Percentiles rank a stretch among this genome's conserved stretches.
phyloP scores from a whole-genome alignment of 2,888 invertebrate genomes.

The Nezara viridula region DNA sequence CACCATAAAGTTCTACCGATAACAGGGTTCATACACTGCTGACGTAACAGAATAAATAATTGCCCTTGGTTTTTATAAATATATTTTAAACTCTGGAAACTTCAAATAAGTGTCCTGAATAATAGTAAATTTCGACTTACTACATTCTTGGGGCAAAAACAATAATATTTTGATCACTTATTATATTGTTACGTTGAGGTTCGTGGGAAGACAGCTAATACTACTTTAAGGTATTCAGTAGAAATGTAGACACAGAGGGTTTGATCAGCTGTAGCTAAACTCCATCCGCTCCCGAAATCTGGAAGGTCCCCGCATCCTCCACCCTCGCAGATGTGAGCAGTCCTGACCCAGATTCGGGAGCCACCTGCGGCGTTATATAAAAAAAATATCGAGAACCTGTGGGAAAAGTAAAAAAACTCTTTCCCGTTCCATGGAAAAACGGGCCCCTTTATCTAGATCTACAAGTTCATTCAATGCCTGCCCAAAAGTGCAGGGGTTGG shows the following conservation, averaged over 20 bases:
- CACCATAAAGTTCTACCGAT: too few relatives aligned
- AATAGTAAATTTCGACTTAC: too few relatives aligned
- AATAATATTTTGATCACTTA: too few relatives aligned
- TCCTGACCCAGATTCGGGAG: constrained; percentile 34
- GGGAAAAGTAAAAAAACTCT: constrained; percentile 50
- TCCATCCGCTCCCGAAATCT: constrained; percentile 17
- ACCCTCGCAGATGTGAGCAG: constrained; percentile 15
- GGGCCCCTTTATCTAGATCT: background rate
- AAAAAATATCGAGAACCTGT: constrained; percentile 36
- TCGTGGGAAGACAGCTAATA: background rate
- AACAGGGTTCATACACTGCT: too few relatives aligned
- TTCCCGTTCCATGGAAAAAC: constrained; percentile 51
- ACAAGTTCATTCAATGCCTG: background rate
- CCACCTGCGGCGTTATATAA: constrained; percentile 19
- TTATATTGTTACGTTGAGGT: too few relatives aligned
- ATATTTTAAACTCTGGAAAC: too few relatives aligned
- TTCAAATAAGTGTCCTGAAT: too few relatives aligned
- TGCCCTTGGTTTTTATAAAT: too few relatives aligned
- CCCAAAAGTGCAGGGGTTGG: constrained; percentile 18
- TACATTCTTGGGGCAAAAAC: too few relatives aligned
- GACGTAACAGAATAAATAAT: too few relatives aligned
- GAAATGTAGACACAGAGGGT: background rate
- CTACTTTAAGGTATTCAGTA: background rate
- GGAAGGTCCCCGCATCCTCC: background rate
- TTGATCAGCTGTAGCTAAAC: constrained; percentile 27